Conservation (phyloP, 2,113 vertebrate species). For the Melanerpes aurifrons region DNA sequence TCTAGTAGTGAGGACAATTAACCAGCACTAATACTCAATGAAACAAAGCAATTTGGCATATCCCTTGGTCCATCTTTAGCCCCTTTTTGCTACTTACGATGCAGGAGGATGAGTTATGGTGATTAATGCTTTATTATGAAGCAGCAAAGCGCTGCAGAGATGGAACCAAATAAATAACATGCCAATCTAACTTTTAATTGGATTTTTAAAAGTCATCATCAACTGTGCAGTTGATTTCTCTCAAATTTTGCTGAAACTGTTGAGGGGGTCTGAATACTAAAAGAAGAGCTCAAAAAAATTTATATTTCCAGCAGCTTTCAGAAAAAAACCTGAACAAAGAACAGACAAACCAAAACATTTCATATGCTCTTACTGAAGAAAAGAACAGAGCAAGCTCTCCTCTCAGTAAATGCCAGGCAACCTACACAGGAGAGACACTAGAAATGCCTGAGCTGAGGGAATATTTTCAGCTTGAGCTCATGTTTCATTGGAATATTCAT, state of each 20-base stretch:
- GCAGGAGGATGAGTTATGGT: not conserved
- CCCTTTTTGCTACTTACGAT: not conserved
- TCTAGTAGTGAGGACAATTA: no score
- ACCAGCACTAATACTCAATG: not conserved
- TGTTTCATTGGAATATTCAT: not conserved
- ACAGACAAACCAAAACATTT: not conserved
- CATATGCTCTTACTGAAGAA: not conserved
- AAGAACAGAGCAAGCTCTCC: not conserved
- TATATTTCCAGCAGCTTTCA: not conserved
- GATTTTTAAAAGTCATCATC: not conserved
- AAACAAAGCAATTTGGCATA: not conserved
- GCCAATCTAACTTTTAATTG: not conserved
- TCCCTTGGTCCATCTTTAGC: not conserved
- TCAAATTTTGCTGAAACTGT: not conserved
- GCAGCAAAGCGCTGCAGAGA: not conserved
- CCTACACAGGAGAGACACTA: not conserved
- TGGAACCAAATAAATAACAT: not conserved
- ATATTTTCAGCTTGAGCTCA: not conserved
- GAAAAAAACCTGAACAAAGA: not conserved
- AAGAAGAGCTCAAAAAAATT: not conserved
- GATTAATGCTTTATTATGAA: not conserved
- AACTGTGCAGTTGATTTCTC: not conserved
- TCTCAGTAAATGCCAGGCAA: constrained; percentile 8
- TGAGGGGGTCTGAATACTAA: not conserved
- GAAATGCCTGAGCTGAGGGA: not conserved